These are phyloP conservation scores for Sepiola atlantica DNA, from an alignment of 2,888 invertebrate species.

Conservation along the genomic window DNA sequence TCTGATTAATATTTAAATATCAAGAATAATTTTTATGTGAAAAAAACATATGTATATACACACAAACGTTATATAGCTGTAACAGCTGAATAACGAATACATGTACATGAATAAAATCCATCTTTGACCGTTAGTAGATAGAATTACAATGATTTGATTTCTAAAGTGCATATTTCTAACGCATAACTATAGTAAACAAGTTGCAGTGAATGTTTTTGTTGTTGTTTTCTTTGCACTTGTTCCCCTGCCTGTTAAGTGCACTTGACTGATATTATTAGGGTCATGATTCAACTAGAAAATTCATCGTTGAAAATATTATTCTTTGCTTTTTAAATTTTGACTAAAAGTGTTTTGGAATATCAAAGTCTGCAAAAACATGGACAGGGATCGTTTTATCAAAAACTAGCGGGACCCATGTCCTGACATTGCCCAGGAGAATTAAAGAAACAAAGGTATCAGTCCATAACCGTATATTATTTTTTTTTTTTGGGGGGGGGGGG, in stretches of 20 bases:
- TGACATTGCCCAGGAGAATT: not conserved
- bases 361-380: not conserved
- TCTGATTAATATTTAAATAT: too few relatives aligned
- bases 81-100: too few relatives aligned
- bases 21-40: too few relatives aligned
- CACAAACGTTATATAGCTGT: too few relatives aligned
- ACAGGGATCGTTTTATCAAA: not conserved
- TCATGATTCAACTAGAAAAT: not conserved
- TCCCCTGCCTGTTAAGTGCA: not conserved
- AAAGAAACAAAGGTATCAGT: not conserved
- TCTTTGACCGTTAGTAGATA: not conserved
- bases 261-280: not conserved
- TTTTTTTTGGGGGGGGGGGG: too few relatives aligned
- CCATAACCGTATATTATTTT: too few relatives aligned
- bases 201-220: not conserved
- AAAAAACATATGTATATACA: too few relatives aligned
- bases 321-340: not conserved
- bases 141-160: not conserved
- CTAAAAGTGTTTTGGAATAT: not conserved
- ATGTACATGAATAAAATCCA: too few relatives aligned
- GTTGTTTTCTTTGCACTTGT: not conserved
- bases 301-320: not conserved
- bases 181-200: not conserved
- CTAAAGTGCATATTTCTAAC: not conserved
- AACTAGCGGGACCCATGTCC: too few relatives aligned